phyloP scores from a whole-genome alignment of 2,888 invertebrate species.

The Carpatolechia fugitivella region DNA sequence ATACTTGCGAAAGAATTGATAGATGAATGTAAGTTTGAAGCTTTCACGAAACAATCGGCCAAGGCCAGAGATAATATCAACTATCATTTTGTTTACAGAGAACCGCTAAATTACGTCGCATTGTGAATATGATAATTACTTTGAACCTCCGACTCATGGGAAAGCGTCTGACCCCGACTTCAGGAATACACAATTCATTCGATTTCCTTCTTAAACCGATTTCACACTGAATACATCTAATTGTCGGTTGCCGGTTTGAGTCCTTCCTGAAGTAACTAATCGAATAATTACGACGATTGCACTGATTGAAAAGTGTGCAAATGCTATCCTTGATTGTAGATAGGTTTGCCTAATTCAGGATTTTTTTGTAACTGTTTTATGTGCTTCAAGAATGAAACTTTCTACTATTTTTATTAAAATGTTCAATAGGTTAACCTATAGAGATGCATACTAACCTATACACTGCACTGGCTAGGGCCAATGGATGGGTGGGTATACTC shows the following conservation, averaged over 20 bases:
- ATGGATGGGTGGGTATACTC: no score
- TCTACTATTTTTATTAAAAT: no score
- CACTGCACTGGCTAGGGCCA: no score
- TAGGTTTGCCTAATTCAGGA: no score
- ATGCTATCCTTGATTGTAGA: no score
- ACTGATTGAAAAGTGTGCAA: neutral
- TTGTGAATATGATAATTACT: conserved; percentile 6
- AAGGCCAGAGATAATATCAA: neutral
- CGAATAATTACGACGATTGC: neutral
- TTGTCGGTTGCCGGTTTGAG: conserved; percentile 20
- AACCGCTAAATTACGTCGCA: neutral
- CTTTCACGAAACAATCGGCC: neutral
- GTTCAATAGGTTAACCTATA: no score
- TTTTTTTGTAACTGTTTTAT: no score
- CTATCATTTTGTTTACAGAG: neutral
- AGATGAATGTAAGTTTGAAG: no score
- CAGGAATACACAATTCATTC: conserved; percentile 23
- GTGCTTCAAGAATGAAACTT: no score
- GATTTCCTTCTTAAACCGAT: conserved; percentile 23
- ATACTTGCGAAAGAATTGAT: no score
- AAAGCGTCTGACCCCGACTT: conserved; percentile 26
- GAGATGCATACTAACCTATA: no score
- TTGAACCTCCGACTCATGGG: conserved; percentile 16
- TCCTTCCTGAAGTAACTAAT: conserved; percentile 24
- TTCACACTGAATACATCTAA: conserved; percentile 14